Percentiles rank a stretch among this genome's conserved stretches.
phyloP scores from a whole-genome alignment of 1,140 invertebrate species.

The Dreissena polymorpha region DNA sequence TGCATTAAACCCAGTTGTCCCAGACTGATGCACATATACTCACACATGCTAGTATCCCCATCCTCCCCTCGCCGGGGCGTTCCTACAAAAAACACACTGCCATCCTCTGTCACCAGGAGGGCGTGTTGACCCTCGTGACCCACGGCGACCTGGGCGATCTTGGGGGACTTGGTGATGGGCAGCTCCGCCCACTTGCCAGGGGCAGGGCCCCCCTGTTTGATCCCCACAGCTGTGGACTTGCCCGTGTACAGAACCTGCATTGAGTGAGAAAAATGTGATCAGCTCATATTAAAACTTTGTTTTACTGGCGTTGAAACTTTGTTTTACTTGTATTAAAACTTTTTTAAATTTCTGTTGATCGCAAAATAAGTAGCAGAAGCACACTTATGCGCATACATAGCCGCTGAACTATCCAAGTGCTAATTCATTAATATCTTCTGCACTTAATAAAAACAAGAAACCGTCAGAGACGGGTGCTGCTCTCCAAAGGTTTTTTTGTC shows the following conservation, averaged over 20 bases:
- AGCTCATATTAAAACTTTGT: no score
- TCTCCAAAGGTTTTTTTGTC: no score
- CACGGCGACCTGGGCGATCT: slow-evolving; percentile 89
- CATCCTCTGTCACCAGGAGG: slow-evolving; percentile 93
- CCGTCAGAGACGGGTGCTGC: no score
- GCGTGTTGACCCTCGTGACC: slow-evolving; percentile 97
- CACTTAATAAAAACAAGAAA: no score
- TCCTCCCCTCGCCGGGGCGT: slow-evolving; percentile 96
- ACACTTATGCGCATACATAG: no score
- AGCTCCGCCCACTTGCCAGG: slow-evolving; percentile 89
- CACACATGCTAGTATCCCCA: slow-evolving; percentile 85
- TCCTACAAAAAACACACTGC: slow-evolving; percentile 92
- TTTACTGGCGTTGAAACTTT: no score
- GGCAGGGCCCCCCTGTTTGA: slow-evolving; percentile 84
- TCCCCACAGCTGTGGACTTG: slow-evolving; percentile 87
- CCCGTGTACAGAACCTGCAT: slow-evolving; percentile 88
- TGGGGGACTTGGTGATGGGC: slow-evolving; percentile 87
- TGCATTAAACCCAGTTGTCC: no score
- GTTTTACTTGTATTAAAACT: no score
- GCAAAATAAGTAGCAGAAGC: no score
- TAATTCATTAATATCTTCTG: no score
- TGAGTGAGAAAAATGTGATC: slow-evolving; percentile 29
- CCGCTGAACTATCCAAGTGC: no score
- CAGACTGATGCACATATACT: slow-evolving; percentile 55
- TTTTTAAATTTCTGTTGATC: no score